Base-by-base conservation (phyloP, 2,888 invertebrate species). In the Homarus gammarus region DNA sequence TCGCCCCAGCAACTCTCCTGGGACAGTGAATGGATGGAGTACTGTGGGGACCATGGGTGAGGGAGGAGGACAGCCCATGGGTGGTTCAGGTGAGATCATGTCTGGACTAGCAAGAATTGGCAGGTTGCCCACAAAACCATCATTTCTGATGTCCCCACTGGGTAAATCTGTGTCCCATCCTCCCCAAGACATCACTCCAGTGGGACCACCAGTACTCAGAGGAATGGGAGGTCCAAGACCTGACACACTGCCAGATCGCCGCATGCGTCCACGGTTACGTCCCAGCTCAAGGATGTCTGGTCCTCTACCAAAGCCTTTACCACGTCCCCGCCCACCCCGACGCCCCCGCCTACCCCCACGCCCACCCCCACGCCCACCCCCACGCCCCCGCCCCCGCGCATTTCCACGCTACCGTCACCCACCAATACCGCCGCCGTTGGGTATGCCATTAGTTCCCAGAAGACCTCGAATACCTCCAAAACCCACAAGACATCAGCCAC, bases 401-500 rank as follows among this genome's bases (percentile, higher is more conserved):
- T n/a, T n/a, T n/a, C n/a, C n/a, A n/a, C 51, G 73, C 33, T 68
- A 56, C 3, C 77, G 15, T 2, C 75, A 38, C 0, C 87, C 82
- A 22, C 82, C 87, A 27, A 81, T 82, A 1, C 75, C 64, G 0
- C 87, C 87, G 6, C 87, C 82, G 0, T 44, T 27, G 8, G 87
- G 87, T 8, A 82, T 87, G 87, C 87, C 82, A 33, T 31, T 75
- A 18, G 87, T 87, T 18, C 87, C 82, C 51, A 61, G 87, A n/a
- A 82, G 75, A 27, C 79, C 44, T 8, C 56, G 61, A n/a, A n/a
- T n/a, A n/a, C 87, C 72, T 15, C 61, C 61, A 22, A n/a, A 33
- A 2, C 87, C 61, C 10, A 3, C 70, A 40, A 61, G 12, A 3
- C 87, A 75, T 1, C 51, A 36, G 5, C 87, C 87, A 0, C 87